Evolutionary conservation across 2,113 vertebrate species (phyloP), one percentile per base, ranked within the genome.

Genomic region (Cryptotis parvus): DNA sequence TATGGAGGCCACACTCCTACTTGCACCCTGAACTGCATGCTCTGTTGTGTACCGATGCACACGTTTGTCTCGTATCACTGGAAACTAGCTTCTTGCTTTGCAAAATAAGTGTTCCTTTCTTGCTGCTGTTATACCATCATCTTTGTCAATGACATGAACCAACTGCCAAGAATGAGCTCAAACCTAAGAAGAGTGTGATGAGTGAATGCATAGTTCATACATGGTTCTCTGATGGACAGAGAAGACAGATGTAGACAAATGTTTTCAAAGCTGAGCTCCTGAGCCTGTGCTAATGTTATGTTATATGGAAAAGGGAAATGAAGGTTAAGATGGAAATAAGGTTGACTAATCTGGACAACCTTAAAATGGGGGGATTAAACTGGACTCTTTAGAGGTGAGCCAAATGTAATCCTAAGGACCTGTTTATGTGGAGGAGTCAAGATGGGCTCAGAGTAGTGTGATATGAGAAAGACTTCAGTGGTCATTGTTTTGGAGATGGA

Each of bases 91-190:
- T 49, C 43, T 3, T 80, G 45, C 79, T 79, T 78, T 68, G 82
- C 49, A 95, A 88, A 69, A 4, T 16, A 84, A 86, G 11, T 70
- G 33, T 29, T 84, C 76, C 70, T 90, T 58, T 90, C 80, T 24
- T 1, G 0, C n/a, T 82, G 29, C 31, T 72, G 6, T 16, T 45
- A 26, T 84, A 75, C 5, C 15, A 31, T 89, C 24, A 41, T 70
- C 55, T n/a, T 90, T 94, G 68, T 68, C 61, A 22, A 89, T 72
- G 89, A 90, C 91, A 85, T 52, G 29, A 89, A 45, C 31, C 43
- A 86, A 65, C 22, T 79, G 65, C 58, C 83, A 82, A 90, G 58
- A 90, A 80, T 55, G 65, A 91, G 61, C 68, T 72, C 92, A 89
- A 83, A 87, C 35, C 33, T 87, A 79, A 65, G 37, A n/a, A 83